A percentile compares a stretch with the other conserved stretches of the same genome.
phyloP scores from a whole-genome alignment of 2,797 vertebrate genomes.

The Pelochelys cantorii region DNA sequence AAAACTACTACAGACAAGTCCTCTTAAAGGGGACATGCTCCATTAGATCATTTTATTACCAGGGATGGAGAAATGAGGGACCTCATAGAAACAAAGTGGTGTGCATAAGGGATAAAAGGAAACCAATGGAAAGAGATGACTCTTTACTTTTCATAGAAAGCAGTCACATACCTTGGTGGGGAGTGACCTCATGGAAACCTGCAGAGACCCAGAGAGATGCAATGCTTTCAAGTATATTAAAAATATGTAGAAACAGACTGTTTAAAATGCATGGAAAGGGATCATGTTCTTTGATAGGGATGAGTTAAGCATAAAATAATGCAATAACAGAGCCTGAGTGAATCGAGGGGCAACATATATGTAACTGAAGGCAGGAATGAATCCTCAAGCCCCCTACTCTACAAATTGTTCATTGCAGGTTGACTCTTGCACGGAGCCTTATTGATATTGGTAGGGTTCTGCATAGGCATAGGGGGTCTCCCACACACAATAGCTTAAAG shows the following conservation, averaged over 20 bases:
- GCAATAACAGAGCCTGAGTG: conserved; percentile 2
- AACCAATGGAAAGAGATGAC: not conserved
- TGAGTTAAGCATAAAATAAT: not conserved
- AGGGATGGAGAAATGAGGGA: not conserved
- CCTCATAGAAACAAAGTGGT: not conserved
- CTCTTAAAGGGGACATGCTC: not conserved
- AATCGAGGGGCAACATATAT: not conserved
- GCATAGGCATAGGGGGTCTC: not conserved
- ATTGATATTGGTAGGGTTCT: not conserved
- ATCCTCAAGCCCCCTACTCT: not conserved
- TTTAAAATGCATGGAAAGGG: not conserved
- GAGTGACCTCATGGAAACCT: too few species aligned
- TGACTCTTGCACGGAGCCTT: not conserved
- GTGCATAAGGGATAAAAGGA: not conserved
- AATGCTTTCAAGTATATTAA: not conserved
- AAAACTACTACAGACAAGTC: not conserved
- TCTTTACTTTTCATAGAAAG: not conserved
- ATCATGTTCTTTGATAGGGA: not conserved
- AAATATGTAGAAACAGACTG: not conserved
- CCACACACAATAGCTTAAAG: not conserved
- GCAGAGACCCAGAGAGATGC: not conserved
- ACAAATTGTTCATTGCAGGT: not conserved
- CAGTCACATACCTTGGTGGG: not conserved
- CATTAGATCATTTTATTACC: not conserved
- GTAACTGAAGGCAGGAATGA: not conserved